These are phyloP conservation scores for Hypothenemus hampei DNA, from an alignment of 1,140 invertebrate species.

Conservation along the genomic window DNA sequence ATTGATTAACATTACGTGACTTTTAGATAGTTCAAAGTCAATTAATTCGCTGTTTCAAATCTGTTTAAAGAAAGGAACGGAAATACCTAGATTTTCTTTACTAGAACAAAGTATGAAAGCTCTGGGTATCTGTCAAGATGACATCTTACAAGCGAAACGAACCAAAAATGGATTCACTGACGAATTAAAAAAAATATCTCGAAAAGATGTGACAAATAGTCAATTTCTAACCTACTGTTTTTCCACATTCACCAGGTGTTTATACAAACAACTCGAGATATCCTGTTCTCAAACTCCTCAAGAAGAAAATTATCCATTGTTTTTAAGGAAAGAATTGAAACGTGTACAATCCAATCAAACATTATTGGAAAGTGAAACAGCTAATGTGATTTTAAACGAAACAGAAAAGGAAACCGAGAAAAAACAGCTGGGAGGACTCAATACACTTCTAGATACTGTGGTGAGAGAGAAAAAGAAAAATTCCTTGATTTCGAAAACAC, in stretches of 20 bases:
- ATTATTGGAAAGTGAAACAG: conserved; percentile 6
- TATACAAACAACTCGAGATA: neutral
- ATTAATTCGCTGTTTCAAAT: neutral
- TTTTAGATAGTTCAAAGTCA: conserved; percentile 11
- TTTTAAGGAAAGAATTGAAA: neutral
- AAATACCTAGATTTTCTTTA: neutral
- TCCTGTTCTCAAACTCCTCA: neutral
- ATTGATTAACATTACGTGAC: no score
- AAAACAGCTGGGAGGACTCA: neutral
- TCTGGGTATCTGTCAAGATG: conserved; percentile 1
- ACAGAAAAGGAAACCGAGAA: neutral
- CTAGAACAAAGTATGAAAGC: conserved; percentile 7
- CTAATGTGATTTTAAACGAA: conserved; percentile 3
- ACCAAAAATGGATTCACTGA: neutral
- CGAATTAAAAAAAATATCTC: neutral
- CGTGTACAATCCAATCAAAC: neutral
- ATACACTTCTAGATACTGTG: no score
- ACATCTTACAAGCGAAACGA: neutral
- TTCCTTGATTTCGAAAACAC: neutral
- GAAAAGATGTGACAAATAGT: neutral
- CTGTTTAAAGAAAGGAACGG: neutral
- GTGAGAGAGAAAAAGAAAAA: no score
- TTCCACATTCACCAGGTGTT: no score
- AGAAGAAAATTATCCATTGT: neutral
- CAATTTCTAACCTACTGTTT: no score